These are phyloP conservation scores for Ditula angustiorana DNA, from an alignment of 2,888 invertebrate genomes.

Conservation along the genomic window DNA sequence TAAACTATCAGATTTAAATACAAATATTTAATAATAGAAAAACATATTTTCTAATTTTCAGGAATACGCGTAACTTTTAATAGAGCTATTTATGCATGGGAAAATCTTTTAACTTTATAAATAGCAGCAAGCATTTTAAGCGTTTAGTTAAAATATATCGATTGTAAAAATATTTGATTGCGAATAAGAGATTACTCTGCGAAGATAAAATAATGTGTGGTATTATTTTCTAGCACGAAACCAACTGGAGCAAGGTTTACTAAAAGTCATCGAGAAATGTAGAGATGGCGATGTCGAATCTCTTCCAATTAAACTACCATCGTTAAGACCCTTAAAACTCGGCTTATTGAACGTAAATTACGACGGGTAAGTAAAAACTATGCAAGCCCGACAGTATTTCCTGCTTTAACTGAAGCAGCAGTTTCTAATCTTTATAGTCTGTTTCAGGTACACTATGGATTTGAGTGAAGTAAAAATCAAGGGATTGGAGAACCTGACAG, in stretches of 20 bases:
- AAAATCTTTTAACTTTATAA: too few species aligned
- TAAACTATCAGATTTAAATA: too few species aligned
- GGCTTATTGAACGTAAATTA: neutral
- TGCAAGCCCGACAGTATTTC: neutral
- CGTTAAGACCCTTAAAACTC: slow-evolving; percentile 10
- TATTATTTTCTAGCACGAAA: slow-evolving; percentile 13
- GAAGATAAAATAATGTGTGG: neutral
- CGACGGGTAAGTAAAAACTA: slow-evolving; percentile 14
- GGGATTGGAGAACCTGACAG: slow-evolving; percentile 13
- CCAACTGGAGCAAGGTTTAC: slow-evolving; percentile 17
- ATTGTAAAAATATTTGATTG: too few species aligned
- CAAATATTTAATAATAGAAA: too few species aligned
- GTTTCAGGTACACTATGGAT: slow-evolving; percentile 4
- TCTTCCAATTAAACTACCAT: slow-evolving; percentile 10
- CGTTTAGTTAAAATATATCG: neutral
- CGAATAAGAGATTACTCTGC: neutral
- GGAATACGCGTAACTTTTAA: too few species aligned
- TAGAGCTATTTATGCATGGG: too few species aligned
- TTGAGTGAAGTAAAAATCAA: slow-evolving; percentile 9
- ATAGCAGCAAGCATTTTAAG: neutral
- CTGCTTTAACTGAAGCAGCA: neutral
- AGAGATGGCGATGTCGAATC: slow-evolving; percentile 11
- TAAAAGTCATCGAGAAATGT: slow-evolving; percentile 20
- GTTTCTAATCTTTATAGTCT: neutral
- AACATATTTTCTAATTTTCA: too few species aligned